Conservation (phyloP, 2,113 vertebrate genomes). For the Tretioscincus oriximinensis region DNA sequence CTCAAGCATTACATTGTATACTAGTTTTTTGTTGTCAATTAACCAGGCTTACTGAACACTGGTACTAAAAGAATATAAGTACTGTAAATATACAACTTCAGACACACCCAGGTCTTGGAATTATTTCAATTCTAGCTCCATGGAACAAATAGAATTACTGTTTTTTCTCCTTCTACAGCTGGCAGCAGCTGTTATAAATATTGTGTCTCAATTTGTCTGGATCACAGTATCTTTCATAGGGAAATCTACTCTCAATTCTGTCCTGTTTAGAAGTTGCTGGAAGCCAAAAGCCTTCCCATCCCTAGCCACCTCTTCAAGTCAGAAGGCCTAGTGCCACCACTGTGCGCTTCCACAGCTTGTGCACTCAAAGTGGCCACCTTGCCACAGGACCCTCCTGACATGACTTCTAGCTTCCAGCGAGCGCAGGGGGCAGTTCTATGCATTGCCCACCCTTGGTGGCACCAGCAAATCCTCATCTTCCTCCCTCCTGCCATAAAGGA, state of each 20-base stretch:
- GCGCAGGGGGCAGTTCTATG: too few species aligned
- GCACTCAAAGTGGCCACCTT: too few species aligned
- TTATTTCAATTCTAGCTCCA: fast-evolving
- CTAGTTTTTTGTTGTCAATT: background rate
- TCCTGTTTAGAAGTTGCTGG: background rate
- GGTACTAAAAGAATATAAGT: background rate
- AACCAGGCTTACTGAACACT: background rate
- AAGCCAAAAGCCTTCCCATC: background rate
- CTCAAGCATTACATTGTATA: background rate
- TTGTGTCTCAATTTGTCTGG: background rate
- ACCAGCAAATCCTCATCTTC: too few species aligned
- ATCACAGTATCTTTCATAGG: background rate
- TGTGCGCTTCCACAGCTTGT: too few species aligned
- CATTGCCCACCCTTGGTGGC: too few species aligned
- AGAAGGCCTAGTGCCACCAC: too few species aligned
- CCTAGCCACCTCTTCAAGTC: too few species aligned
- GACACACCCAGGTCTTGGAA: constrained; percentile 25
- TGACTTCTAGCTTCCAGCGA: too few species aligned
- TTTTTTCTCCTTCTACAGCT: constrained; percentile 43
- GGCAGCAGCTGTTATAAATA: constrained; percentile 53
- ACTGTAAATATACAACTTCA: constrained; percentile 33
- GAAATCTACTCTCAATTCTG: background rate
- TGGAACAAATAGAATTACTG: constrained; percentile 41
- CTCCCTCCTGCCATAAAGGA: too few species aligned
- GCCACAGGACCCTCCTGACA: too few species aligned